Base-by-base conservation (phyloP, 2,113 vertebrate genomes). In the Rhinolophus sinicus region DNA sequence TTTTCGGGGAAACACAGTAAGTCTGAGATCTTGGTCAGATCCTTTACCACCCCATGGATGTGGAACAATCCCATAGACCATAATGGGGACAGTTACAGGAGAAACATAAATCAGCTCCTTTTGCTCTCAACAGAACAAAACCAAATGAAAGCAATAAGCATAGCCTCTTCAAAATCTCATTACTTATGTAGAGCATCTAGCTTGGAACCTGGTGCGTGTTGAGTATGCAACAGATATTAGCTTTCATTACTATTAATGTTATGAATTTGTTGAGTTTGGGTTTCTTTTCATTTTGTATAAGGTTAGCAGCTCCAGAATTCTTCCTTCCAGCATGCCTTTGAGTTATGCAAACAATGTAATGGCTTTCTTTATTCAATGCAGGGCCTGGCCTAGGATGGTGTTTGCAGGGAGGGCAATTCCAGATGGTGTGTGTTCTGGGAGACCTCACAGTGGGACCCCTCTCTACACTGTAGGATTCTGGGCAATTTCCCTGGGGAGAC, bases 181-280 rank as follows among this genome's bases (percentile, higher is more conserved):
- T 84, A 54, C 60, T 70, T 44, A 21, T 21, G 28, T 5, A 69
- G 10, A 95, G 26, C 11, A 54, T 67, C 38, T 67, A 89, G 87
- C 33, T 2, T 14, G 28, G 69, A 82, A 33, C 28, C 35, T 85
- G 54, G 47, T 60, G 26, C 15, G 15, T 40, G 50, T 3, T 52
- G 65, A 15, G 52, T 10, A 13, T 90, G 52, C 33, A 52, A 26
- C 26, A 86, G 81, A 77, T 47, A 50, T 58, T 86, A 16, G 52
- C 30, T 83, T 88, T 83, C 54, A 67, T 87, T 84, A 38, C 72
- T 83, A 73, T 77, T 88, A 54, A 38, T 90, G 38, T 35, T 69
- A 70, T 90, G 88, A 84, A 75, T 95, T 80, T 90, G 50, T 65
- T 44, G 26, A 58, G 12, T 89, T 81, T 88, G 65, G n/a, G 13